Evolutionary conservation across 2,797 vertebrate species (phyloP).

Genomic region (Myiotriccus ornatus): DNA sequence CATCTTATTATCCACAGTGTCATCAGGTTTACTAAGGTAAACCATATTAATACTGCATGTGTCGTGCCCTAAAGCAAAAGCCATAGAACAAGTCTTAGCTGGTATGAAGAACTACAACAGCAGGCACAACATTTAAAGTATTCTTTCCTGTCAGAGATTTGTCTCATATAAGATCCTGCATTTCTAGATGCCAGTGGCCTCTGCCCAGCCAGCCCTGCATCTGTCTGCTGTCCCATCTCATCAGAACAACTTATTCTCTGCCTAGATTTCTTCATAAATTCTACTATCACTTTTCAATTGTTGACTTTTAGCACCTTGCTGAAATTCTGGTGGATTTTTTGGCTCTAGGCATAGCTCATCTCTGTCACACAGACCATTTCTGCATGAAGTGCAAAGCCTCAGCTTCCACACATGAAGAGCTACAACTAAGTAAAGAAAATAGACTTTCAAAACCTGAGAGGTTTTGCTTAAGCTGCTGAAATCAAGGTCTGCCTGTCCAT

Average conservation of each 20-base stretch:
- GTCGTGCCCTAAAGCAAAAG: neutral
- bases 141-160: neutral
- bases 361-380: neutral
- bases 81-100: neutral
- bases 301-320: neutral
- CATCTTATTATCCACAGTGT: neutral
- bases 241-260: neutral
- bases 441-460: neutral
- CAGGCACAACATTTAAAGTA: neutral
- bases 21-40: neutral
- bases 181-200: neutral
- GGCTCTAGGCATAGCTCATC: accelerated
- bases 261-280: neutral
- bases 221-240: neutral
- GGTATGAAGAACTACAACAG: neutral
- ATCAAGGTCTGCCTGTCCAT: neutral
- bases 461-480: neutral
- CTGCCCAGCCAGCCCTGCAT: neutral
- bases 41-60: neutral
- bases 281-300: neutral
- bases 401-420: neutral
- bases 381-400: accelerated
- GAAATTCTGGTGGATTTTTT: neutral
- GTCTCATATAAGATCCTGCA: no score
- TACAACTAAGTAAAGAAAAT: neutral